These are phyloP conservation scores for Lutjanus erythropterus DNA, from an alignment of 2,113 vertebrate species.

Conservation along the genomic window DNA sequence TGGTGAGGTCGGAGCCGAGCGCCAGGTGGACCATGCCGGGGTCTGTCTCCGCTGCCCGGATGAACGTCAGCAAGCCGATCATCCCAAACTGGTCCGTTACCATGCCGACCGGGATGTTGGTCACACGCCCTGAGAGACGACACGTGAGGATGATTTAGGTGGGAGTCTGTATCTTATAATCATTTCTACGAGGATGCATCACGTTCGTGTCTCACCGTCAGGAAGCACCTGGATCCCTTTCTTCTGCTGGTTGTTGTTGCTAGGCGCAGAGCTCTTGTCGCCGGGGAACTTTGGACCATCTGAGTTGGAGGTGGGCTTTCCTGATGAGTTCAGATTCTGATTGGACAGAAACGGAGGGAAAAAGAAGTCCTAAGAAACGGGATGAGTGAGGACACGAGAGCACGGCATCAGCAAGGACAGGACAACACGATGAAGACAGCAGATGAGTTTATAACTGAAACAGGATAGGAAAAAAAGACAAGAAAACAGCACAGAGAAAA, in stretches of 20 bases:
- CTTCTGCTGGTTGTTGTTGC: slow-evolving; percentile 99
- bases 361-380: background rate
- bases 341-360: slow-evolving; percentile 21
- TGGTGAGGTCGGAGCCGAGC: slow-evolving; percentile 98
- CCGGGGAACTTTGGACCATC: slow-evolving; percentile 99
- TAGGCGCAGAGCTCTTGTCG: slow-evolving; percentile 91
- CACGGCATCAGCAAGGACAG: background rate
- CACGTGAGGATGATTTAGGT: background rate
- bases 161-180: no score
- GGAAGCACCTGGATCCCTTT: slow-evolving; percentile 99
- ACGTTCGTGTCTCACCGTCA: slow-evolving; percentile 88
- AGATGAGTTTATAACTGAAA: background rate
- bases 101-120: slow-evolving; percentile 99
- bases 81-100: slow-evolving; percentile 99
- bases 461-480: background rate
- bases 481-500: background rate
- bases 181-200: background rate
- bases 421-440: background rate
- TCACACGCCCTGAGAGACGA: slow-evolving; percentile 91
- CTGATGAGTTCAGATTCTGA: slow-evolving; percentile 97
- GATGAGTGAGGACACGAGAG: background rate
- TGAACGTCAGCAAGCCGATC: slow-evolving; percentile 99
- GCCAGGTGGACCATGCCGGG: slow-evolving; percentile 99
- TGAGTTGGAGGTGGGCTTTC: slow-evolving; percentile 93
- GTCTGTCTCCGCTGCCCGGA: slow-evolving; percentile 98